These are phyloP conservation scores for Eristalis arbustorum DNA, from an alignment of 2,888 invertebrate genomes.

Conservation along the genomic window DNA sequence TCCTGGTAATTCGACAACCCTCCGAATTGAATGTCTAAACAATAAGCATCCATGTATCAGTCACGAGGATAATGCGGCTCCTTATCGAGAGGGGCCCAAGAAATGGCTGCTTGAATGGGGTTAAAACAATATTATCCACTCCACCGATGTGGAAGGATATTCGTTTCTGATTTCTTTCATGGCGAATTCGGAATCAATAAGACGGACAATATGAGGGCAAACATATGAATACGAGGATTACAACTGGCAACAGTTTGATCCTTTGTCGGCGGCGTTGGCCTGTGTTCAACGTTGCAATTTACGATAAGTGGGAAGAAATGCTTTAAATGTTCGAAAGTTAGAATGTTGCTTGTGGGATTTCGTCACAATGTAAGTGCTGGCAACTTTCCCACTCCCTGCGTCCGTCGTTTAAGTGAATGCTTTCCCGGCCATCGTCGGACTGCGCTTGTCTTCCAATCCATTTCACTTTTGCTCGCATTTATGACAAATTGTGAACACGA, in stretches of 20 bases:
- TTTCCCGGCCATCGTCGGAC: neutral
- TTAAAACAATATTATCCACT: slow-evolving; percentile 33
- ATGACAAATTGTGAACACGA: slow-evolving; percentile 47
- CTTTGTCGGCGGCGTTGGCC: neutral
- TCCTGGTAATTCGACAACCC: slow-evolving; percentile 6
- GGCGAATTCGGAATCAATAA: slow-evolving; percentile 34
- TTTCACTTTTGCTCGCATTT: slow-evolving; percentile 46
- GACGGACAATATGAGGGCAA: slow-evolving; percentile 11
- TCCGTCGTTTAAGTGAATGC: neutral
- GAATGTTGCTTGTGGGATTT: neutral
- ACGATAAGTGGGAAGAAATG: slow-evolving; percentile 4
- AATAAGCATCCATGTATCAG: neutral
- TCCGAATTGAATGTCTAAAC: slow-evolving; percentile 1
- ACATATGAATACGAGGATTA: neutral
- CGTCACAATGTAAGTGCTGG: neutral
- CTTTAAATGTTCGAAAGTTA: neutral
- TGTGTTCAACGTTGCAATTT: slow-evolving; percentile 19
- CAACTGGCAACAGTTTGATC: too few species aligned
- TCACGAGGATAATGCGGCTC: neutral
- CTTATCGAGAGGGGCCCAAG: slow-evolving; percentile 4
- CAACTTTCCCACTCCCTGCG: neutral
- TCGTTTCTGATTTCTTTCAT: slow-evolving; percentile 1
- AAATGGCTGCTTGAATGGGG: neutral
- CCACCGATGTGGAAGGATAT: neutral
- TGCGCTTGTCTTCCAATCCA: slow-evolving; percentile 32